These are phyloP conservation scores for Aspidapion aeneum DNA, from an alignment of 2,888 invertebrate genomes.

Conservation along the genomic window DNA sequence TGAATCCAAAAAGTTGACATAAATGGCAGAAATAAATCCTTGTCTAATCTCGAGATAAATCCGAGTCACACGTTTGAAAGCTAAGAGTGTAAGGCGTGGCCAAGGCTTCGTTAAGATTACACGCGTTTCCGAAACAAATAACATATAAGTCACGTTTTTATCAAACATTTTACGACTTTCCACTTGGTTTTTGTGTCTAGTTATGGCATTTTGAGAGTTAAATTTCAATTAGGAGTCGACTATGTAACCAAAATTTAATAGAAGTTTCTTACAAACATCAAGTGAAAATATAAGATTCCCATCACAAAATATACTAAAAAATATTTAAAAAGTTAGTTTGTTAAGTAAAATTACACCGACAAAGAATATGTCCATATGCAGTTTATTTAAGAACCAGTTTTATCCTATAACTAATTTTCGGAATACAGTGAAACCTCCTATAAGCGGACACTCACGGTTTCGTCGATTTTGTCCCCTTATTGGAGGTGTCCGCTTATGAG, in stretches of 20 bases:
- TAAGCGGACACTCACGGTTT: too few relatives aligned
- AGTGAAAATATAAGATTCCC: too few relatives aligned
- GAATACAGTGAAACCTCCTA: too few relatives aligned
- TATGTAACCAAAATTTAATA: slow-evolving; percentile 16
- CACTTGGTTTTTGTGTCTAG: not conserved
- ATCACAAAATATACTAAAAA: too few relatives aligned
- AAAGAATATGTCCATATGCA: too few relatives aligned
- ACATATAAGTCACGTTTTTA: slow-evolving; percentile 25
- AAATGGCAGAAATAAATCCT: not conserved
- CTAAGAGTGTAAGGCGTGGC: slow-evolving; percentile 18
- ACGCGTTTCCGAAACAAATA: slow-evolving; percentile 27
- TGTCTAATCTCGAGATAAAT: slow-evolving; percentile 21
- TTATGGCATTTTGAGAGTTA: slow-evolving; percentile 6
- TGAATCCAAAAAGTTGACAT: not conserved
- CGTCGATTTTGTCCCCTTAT: too few relatives aligned
- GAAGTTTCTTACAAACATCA: too few relatives aligned
- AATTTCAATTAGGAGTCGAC: slow-evolving; percentile 19
- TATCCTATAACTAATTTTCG: too few relatives aligned
- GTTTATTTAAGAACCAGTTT: too few relatives aligned
- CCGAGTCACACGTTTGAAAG: slow-evolving; percentile 22
- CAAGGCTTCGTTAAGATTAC: slow-evolving; percentile 23
- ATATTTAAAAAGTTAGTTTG: too few relatives aligned
- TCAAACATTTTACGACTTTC: slow-evolving; percentile 17
- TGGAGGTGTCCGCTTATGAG: too few relatives aligned
- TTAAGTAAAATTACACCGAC: too few relatives aligned